phyloP scores from a whole-genome alignment of 2,888 invertebrate species.

The Leptogaster cylindrica region DNA sequence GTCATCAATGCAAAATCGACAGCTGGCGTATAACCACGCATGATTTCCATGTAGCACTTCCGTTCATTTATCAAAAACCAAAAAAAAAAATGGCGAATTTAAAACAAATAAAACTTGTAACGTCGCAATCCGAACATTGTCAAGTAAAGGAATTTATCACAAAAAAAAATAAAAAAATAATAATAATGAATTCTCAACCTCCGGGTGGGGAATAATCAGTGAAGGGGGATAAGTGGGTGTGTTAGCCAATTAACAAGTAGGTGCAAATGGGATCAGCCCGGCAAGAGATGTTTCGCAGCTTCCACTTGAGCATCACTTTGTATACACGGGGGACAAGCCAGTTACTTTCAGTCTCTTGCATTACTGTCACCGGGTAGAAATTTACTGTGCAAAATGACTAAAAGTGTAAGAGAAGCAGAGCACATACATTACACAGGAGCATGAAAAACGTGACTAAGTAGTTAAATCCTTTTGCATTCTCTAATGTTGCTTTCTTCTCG shows the following conservation, averaged over 20 bases:
- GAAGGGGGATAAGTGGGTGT: slow-evolving; percentile 17
- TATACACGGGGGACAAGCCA: slow-evolving; percentile 19
- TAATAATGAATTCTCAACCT: neutral
- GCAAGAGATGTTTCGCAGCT: slow-evolving; percentile 8
- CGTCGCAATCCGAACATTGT: too few species aligned
- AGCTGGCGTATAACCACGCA: too few species aligned
- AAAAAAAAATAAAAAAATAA: slow-evolving; percentile 1
- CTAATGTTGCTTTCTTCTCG: slow-evolving; percentile 16
- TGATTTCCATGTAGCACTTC: too few species aligned
- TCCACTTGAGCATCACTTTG: slow-evolving; percentile 14
- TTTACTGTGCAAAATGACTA: slow-evolving; percentile 26
- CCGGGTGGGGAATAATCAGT: neutral
- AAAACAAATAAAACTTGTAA: too few species aligned
- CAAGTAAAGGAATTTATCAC: too few species aligned
- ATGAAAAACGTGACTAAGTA: slow-evolving; percentile 50
- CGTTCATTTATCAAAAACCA: too few species aligned
- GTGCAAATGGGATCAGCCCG: slow-evolving; percentile 46
- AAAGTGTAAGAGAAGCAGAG: slow-evolving; percentile 31
- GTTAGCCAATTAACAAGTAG: slow-evolving; percentile 50
- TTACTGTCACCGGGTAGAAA: slow-evolving; percentile 37
- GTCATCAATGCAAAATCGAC: too few species aligned
- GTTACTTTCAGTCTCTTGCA: slow-evolving; percentile 22
- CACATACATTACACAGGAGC: slow-evolving; percentile 21
- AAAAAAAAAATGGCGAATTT: too few species aligned
- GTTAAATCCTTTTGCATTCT: slow-evolving; percentile 48